Conservation (phyloP, 2,888 invertebrate species). For the Tenthredo livida region DNA sequence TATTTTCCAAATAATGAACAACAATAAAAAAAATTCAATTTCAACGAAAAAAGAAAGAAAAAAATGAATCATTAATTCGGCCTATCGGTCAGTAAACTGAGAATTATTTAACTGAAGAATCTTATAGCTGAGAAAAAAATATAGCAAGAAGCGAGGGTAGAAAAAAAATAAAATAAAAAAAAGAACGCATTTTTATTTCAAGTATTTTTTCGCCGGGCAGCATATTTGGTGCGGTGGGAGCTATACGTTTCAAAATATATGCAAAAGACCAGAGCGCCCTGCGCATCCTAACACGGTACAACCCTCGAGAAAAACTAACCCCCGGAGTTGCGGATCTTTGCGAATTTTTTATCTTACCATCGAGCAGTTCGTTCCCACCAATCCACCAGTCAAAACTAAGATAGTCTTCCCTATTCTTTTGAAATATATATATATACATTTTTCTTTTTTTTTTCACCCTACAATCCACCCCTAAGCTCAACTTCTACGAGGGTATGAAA, state of each 20-base stretch:
- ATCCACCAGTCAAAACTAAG: constrained; percentile 47
- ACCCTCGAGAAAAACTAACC: constrained; percentile 66
- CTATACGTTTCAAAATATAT: constrained; percentile 76
- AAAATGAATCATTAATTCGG: neutral
- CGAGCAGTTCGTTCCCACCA: constrained; percentile 15
- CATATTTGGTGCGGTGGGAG: constrained; percentile 71
- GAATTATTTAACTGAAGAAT: neutral
- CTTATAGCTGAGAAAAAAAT: neutral
- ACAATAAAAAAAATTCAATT: neutral
- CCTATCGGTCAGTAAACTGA: neutral
- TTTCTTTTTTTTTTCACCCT: neutral
- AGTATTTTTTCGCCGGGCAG: constrained; percentile 61
- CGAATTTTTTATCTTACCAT: constrained; percentile 23
- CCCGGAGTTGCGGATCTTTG: constrained; percentile 46
- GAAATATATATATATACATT: neutral
- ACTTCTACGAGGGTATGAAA: neutral
- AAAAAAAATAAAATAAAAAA: neutral
- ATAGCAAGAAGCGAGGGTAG: neutral
- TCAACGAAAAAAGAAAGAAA: neutral
- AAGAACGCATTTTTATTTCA: constrained; percentile 40
- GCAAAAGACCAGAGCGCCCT: constrained; percentile 75
- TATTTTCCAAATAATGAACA: neutral
- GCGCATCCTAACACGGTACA: constrained; percentile 76
- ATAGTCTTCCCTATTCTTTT: neutral
- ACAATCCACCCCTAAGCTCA: constrained; percentile 24